phyloP scores from a whole-genome alignment of 1,140 invertebrate species.

The Ylistrum balloti region DNA sequence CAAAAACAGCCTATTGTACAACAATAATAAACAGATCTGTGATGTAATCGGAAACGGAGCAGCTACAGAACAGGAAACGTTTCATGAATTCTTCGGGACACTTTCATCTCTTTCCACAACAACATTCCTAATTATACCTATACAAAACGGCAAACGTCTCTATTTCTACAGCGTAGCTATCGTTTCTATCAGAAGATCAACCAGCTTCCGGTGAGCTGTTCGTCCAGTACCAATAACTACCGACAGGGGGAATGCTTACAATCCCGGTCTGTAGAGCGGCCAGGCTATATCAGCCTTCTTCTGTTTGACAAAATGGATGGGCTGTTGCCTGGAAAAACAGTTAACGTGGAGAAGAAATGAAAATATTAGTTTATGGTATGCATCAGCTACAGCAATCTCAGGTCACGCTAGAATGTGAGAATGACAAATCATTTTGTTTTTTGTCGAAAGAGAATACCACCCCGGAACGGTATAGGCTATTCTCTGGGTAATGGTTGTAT shows the following conservation, averaged over 20 bases:
- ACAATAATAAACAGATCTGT: too few relatives aligned
- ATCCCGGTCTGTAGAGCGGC: not conserved
- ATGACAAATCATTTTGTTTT: conserved; percentile 55
- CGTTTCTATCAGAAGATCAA: not conserved
- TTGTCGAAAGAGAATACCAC: conserved; percentile 49
- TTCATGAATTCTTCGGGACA: not conserved
- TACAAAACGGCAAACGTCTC: not conserved
- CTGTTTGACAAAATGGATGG: not conserved
- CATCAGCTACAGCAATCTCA: conserved; percentile 47
- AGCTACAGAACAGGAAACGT: not conserved
- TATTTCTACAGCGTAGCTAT: not conserved
- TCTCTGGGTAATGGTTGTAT: conserved; percentile 46
- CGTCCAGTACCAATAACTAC: not conserved
- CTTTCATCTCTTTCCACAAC: not conserved
- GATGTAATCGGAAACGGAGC: too few relatives aligned
- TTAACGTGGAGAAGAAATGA: conserved; percentile 52
- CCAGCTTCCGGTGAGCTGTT: not conserved
- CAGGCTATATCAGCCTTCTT: not conserved
- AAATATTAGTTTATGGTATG: conserved; percentile 54
- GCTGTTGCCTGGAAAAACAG: conserved; percentile 21
- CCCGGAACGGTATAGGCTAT: conserved; percentile 26
- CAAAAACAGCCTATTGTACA: too few relatives aligned
- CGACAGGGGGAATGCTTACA: not conserved
- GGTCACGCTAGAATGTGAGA: conserved; percentile 45
- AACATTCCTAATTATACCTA: not conserved